Base-by-base conservation (phyloP, 2,888 invertebrate species). In the Parnassius apollo region DNA sequence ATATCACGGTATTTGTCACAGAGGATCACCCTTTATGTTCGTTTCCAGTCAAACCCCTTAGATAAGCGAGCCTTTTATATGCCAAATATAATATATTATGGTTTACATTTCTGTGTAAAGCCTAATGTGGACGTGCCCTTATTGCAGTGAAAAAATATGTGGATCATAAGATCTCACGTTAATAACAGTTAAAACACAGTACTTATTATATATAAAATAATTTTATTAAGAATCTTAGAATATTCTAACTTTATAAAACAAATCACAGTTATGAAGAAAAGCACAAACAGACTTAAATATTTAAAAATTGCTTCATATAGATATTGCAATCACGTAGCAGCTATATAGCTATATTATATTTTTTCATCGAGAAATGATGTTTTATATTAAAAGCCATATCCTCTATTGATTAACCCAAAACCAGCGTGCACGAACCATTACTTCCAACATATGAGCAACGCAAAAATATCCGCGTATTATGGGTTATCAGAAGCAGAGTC, bases 11-110 rank as follows among this genome's bases (percentile, higher is more conserved):
- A 91, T 91, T 91, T 91, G 91, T 91, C 91, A 91, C 91, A 90
- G 88, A 90, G 90, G 91, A 91, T 91, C 91, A 91, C 91, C 91
- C 91, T 91, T 91, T 91, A 91, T 91, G 91, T 90, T 91, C 90
- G 88, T 88, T 91, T 88, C 89, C 90, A 91, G 91, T 88, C 91
- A 91, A 91, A 91, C 91, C 91, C 91, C 91, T 91, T 91, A 91
- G 91, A 91, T 91, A 91, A 91, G 91, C 90, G 90, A 86, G 91
- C 91, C 91, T 91, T 91, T 91, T 91, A 91, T 91, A 91, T 90
- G 91, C 89, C 91, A 90, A 91, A 91, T 91, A 91, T 91, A 91
- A 91, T 91, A 91, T 91, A 91, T 91, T 91, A 90, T 91, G 89
- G 87, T 89, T 89, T 90, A 85, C 88, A 89, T 89, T 88, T 87